Base-by-base conservation (phyloP, 2,888 invertebrate species). In the Ernsta delagoae region DNA sequence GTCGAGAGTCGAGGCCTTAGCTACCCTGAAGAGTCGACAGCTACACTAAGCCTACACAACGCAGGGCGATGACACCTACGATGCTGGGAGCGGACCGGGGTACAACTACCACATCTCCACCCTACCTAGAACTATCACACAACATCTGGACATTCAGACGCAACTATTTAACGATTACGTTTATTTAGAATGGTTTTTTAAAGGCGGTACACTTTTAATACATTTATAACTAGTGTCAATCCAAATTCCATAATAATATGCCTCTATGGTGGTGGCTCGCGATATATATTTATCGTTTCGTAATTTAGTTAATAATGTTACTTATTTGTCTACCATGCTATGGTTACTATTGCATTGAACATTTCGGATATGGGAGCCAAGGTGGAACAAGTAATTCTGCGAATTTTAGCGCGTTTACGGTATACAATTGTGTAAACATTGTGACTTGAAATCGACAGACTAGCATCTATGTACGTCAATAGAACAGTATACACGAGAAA, bases 41-140 rank as follows among this genome's bases (percentile, higher is more conserved):
- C 86, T 87, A 87, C 72, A 73, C 87, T 88, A 87, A 72, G 72
- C 90, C 90, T 88, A 90, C 71, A 78, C 90, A 83, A 92, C 90
- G 90, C 81, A 79, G 89, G 87, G 80, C 78, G 70, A 65, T 76
- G 77, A 80, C 80, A 75, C 82, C 83, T 85, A 81, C 71, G 80
- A 81, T 83, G 82, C 77, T 77, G 77, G 82, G 76, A 72, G 65
- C 74, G 85, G 83, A 41, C 7, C 74, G 76, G 81, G 84, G 82
- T 78, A 63, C 61, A 45, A 50, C 66, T 53, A 65, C 57, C 57
- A 66, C 24, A 65, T 74, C 70, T 70, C 76, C 75, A 73, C 73
- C 77, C 73, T 75, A 81, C 83, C 81, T 80, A 83, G 31, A 36
- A 77, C 79, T 77, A 77, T 80, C 83, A 82, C 54, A 31, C 39